These are phyloP conservation scores for Acridotheres tristis DNA, from an alignment of 2,797 vertebrate species.

Conservation along the genomic window DNA sequence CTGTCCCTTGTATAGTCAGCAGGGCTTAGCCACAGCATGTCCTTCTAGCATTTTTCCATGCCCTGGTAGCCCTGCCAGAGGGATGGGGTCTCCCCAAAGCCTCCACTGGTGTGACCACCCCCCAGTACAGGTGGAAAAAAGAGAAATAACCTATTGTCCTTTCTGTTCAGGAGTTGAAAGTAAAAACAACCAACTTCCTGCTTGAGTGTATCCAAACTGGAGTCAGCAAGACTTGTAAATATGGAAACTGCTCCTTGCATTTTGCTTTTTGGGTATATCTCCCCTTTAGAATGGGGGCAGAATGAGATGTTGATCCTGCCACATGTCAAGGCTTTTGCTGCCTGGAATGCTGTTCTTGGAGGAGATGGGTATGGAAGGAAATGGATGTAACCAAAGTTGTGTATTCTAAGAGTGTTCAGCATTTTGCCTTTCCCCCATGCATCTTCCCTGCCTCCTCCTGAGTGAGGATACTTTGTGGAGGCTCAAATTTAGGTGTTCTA, in stretches of 20 bases:
- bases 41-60: not conserved
- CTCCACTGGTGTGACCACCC: not conserved
- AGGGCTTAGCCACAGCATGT: not conserved
- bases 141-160: not conserved
- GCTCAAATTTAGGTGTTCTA: not conserved
- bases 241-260: not conserved
- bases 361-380: not conserved
- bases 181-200: not conserved
- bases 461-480: not conserved
- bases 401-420: not conserved
- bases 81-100: not conserved
- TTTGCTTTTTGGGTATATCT: not conserved
- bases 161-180: not conserved
- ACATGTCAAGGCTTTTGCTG: not conserved
- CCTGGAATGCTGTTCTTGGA: not conserved
- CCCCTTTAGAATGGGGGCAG: not conserved
- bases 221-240: not conserved
- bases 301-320: not conserved
- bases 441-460: not conserved
- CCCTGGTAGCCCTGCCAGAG: not conserved
- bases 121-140: rapidly evolving
- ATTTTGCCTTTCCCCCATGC: not conserved
- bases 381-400: not conserved
- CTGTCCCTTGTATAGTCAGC: not conserved
- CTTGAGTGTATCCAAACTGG: not conserved